Conservation (phyloP, 2,888 invertebrate species). For the Caprella mutica region DNA sequence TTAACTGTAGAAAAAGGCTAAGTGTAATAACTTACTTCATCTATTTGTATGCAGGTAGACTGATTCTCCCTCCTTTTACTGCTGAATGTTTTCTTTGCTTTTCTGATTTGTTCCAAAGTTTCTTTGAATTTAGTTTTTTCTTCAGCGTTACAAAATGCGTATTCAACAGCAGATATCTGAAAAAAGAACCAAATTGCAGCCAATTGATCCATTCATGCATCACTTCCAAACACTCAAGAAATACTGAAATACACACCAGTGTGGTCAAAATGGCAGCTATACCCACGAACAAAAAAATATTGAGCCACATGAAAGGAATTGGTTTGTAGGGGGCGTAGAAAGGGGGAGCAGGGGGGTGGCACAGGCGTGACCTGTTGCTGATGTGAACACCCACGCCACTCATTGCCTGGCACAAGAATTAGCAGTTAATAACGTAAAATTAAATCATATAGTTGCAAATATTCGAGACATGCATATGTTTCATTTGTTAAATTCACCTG, state of each 20-base stretch:
- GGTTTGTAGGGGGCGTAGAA: not conserved
- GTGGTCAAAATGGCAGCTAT: too few species aligned
- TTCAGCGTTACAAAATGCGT: conserved; percentile 26
- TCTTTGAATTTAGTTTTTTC: conserved; percentile 22
- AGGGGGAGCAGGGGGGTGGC: not conserved
- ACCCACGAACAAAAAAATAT: not conserved
- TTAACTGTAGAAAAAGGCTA: too few species aligned
- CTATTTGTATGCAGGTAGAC: too few species aligned
- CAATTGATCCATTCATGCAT: too few species aligned
- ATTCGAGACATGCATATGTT: not conserved
- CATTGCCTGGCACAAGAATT: not conserved
- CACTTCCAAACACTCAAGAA: too few species aligned
- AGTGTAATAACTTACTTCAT: too few species aligned
- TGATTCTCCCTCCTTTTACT: not conserved
- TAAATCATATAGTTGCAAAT: not conserved
- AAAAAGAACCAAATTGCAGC: not conserved
- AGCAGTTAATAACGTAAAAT: not conserved
- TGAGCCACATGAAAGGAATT: not conserved
- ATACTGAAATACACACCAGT: too few species aligned
- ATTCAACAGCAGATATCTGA: conserved; percentile 10
- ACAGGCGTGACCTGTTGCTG: not conserved
- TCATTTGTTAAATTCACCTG: not conserved
- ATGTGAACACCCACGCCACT: not conserved
- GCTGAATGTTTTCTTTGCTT: conserved; percentile 12
- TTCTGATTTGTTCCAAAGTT: conserved; percentile 14